Evolutionary conservation across 2,888 invertebrate genomes (phyloP).

Genomic region (Torymus texanus): DNA sequence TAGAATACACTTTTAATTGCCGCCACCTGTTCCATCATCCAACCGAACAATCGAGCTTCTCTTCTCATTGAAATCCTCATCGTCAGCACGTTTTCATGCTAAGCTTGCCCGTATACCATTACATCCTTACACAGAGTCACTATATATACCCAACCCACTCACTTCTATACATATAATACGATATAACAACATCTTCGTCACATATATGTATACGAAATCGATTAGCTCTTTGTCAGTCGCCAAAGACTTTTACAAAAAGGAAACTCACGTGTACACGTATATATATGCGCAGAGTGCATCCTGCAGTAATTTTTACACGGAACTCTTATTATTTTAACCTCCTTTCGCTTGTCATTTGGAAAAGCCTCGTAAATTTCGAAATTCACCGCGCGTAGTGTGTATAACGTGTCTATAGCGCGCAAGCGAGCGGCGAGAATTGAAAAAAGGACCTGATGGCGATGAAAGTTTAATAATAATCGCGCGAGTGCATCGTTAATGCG

Average conservation of each 20-base stretch:
- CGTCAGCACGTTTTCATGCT: neutral
- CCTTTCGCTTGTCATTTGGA: constrained; percentile 34
- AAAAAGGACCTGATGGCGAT: neutral
- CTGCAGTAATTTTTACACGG: too few species aligned
- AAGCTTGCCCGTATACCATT: too few species aligned
- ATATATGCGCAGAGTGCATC: too few species aligned
- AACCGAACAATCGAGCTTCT: neutral
- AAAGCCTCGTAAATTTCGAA: constrained; percentile 34
- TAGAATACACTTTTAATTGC: too few species aligned
- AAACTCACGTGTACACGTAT: too few species aligned
- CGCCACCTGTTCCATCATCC: neutral
- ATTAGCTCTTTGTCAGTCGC: constrained; percentile 24
- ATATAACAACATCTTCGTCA: too few species aligned
- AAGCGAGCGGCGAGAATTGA: too few species aligned
- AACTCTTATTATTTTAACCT: constrained; percentile 11
- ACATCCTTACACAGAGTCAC: too few species aligned
- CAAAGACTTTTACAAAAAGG: neutral
- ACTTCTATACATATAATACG: too few species aligned
- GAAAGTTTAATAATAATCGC: neutral
- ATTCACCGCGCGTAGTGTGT: neutral
- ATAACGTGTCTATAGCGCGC: too few species aligned
- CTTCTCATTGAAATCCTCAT: constrained; percentile 1
- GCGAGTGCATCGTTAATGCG: neutral
- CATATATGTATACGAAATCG: constrained; percentile 8
- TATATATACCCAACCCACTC: too few species aligned